phyloP scores from a whole-genome alignment of 2,888 invertebrate genomes.

The Seira ritae region DNA sequence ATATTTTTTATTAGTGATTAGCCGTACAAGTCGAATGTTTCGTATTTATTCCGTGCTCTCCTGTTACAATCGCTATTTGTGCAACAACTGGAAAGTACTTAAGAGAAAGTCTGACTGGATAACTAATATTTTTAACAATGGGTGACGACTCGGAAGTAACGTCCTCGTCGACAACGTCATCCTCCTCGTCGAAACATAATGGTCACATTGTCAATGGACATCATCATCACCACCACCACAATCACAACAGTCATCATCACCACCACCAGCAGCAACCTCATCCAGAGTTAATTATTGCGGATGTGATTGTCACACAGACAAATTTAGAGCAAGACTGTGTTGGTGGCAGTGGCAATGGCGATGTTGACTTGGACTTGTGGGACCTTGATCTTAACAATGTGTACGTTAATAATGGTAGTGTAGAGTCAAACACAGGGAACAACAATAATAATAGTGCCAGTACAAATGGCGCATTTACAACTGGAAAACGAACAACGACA shows the following conservation, averaged over 20 bases:
- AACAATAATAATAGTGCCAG: slow-evolving; percentile 55
- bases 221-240: slow-evolving; percentile 34
- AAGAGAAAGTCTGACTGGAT: slow-evolving; percentile 47
- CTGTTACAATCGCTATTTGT: slow-evolving; percentile 15
- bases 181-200: slow-evolving; percentile 79
- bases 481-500: slow-evolving; percentile 75
- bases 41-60: slow-evolving; percentile 29
- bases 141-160: slow-evolving; percentile 84
- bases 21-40: slow-evolving; percentile 43
- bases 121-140: slow-evolving; percentile 61
- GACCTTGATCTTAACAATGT: slow-evolving; percentile 81
- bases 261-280: slow-evolving; percentile 27
- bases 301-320: slow-evolving; percentile 64
- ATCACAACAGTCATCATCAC: slow-evolving; percentile 52
- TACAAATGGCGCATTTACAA: slow-evolving; percentile 72
- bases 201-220: slow-evolving; percentile 25
- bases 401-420: slow-evolving; percentile 65
- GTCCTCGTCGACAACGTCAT: slow-evolving; percentile 83
- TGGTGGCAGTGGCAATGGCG: slow-evolving; percentile 80
- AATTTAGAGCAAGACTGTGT: slow-evolving; percentile 59
- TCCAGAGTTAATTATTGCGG: slow-evolving; percentile 66
- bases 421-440: slow-evolving; percentile 51
- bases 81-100: slow-evolving; percentile 34
- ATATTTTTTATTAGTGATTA: slow-evolving; percentile 37
- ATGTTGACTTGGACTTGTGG: slow-evolving; percentile 87